Evolutionary conservation across 2,113 vertebrate genomes (phyloP), one percentile per base, ranked within the genome.

Genomic region (Calonectris borealis): DNA sequence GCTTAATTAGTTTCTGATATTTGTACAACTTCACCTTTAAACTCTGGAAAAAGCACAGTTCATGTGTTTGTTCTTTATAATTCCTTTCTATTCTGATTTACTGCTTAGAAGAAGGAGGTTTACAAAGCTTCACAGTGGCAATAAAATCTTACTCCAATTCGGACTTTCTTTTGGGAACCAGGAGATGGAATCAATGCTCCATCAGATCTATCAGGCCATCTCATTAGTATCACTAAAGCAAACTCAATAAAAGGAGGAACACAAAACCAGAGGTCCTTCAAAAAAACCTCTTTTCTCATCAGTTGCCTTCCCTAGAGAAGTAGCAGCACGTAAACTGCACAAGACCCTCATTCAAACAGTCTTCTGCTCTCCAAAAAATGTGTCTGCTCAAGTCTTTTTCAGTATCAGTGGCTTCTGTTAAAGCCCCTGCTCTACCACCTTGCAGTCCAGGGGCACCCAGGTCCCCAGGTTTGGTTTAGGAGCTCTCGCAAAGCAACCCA

Each of bases 1-100:
- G 84, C 91, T 97, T 98, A 98, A 98, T 98, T 98, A 97, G 87
- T 96, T 98, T 97, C 96, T 97, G 89, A 95, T 97, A 97, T 97
- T 97, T 97, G 77, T 94, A 95, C 94, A 98, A 90, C 88, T 85
- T 97, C 94, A 97, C 95, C 96, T 97, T 97, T 97, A 96, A 96
- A 96, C 94, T 95, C 94, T 77, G 71, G 65, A 29, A 95, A 84
- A 94, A 97, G 71, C 87, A 88, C 42, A 79, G 46, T 46, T 91
- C 69, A 24, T 88, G 66, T 94, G 52, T 97, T 96, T 97, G 92
- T 94, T 70, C 54, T 95, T 91, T 72, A 15, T 44, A 89, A 91
- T 96, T 95, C 81, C 61, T 86, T 94, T 96, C 94, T 81, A 17
- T 58, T 82, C 73, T 95, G 51, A 76, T 88, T 77, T 85, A 62